Evolutionary conservation across 2,113 vertebrate species (phyloP), one percentile per base, ranked within the genome.

Genomic region (Sclerurus mexicanus): DNA sequence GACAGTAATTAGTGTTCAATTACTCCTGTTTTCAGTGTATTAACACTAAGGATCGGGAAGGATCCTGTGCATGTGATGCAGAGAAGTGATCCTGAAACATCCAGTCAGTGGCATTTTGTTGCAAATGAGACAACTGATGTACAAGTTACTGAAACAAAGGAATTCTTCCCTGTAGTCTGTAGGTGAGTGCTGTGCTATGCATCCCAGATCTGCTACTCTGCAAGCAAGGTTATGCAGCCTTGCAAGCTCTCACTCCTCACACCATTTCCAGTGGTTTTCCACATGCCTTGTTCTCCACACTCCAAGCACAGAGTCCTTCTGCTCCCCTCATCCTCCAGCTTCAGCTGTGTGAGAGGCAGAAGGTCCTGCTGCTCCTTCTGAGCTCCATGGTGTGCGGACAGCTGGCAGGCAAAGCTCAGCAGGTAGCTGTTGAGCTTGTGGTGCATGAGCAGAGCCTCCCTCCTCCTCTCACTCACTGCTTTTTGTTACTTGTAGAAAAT

Each of bases 341-440:
- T 74, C 6, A 1, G 60, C 60, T 68, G 47, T 53, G 46, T 2
- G 2, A 46, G 25, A 46, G 40, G 42, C 33, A 52, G 62, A 33
- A 55, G 30, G 49, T 44, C 24, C 31, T 25, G 28, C 14, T 44
- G 59, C 25, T 66, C 30, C 44, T 52, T 31, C 64, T 20, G n/a
- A 72, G 50, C 58, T 24, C 39, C 10, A 4, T 0, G 60, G 28
- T 49, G 72, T 4, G 24, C 58, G 58, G 37, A 21, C 33, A 63
- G 33, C 31, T 1, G 1, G 40, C 28, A 52, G 42, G 55, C 28
- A 71, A 71, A 39, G 56, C 62, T 75, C 42, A 28, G 8, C 8
- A 6, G 23, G 20, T 2, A 7, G 24, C 40, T 33, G n/a, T 18
- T 63, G 55, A 80, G 23, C 49, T 44, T 5, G 0, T 2, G 3